phyloP scores from a whole-genome alignment of 2,888 invertebrate genomes.

The Anorthoa munda region DNA sequence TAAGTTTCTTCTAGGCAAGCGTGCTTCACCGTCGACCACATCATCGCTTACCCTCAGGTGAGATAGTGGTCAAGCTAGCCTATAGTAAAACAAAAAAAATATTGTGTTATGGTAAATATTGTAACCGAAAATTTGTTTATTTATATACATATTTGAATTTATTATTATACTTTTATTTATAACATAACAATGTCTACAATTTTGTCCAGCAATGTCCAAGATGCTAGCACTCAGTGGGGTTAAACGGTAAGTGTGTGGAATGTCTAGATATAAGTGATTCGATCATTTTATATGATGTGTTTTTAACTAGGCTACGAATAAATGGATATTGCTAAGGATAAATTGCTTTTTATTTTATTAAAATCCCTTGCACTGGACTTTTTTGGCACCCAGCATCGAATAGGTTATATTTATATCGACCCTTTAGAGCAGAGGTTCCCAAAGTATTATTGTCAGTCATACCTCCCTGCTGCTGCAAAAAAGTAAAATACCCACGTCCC shows the following conservation, averaged over 20 bases:
- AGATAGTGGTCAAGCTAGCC: too few relatives aligned
- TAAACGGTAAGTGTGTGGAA: constrained; percentile 62
- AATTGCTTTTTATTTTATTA: constrained; percentile 45
- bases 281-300: constrained; percentile 74
- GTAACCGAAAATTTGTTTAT: not conserved
- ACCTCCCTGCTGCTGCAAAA: too few relatives aligned
- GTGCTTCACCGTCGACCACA: too few relatives aligned
- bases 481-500: too few relatives aligned
- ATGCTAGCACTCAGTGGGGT: constrained; percentile 59
- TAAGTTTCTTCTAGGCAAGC: too few relatives aligned
- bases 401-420: too few relatives aligned
- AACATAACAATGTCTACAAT: constrained; percentile 9
- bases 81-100: too few relatives aligned
- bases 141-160: constrained; percentile 30
- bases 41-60: too few relatives aligned
- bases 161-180: constrained; percentile 22
- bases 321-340: constrained; percentile 64
- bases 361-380: not conserved
- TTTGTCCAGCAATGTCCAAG: constrained; percentile 64
- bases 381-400: too few relatives aligned
- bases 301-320: constrained; percentile 67
- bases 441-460: too few relatives aligned
- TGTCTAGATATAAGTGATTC: constrained; percentile 66
- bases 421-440: too few relatives aligned
- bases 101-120: too few relatives aligned